Evolutionary conservation across 2,888 invertebrate species (phyloP), one percentile per base, ranked within the genome.

Genomic region (Mantis religiosa): DNA sequence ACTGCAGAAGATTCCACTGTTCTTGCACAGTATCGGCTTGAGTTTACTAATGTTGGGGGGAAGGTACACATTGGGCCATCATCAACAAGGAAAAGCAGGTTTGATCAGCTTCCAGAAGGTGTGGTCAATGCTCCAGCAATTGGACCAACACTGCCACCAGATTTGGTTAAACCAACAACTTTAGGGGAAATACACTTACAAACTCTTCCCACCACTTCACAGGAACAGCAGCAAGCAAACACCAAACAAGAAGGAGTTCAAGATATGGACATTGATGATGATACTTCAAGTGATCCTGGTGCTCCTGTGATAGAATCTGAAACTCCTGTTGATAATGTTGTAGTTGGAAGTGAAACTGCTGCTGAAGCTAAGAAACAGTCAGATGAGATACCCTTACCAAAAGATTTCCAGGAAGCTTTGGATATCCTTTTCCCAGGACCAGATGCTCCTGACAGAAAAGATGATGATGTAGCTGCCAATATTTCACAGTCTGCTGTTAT

Each of bases 351-450:
- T 34, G 93, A 93, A 15, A 92, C 82, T 41, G 25, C n/a, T n/a
- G 12, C 27, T 41, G 47, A 54, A 25, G 47, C 85, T 7, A 89
- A 90, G 54, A 91, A 91, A 30, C 88, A 89, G 9, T 7, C 41
- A 27, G 88, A 93, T 1, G 94, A 94, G 83, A 93, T 93, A 83
- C 94, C 94, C 34, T 92, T 96, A 1, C 95, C 95, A 3, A 95
- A 95, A 90, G 96, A 96, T 93, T 94, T 96, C 91, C 95, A 96
- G 90, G 95, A 96, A 88, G 96, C 96, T 0, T 93, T 96, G 7
- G 95, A 95, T 92, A 95, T 96, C 81, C 95, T 96, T 88, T 96
- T 96, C 92, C 96, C 96, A 1, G 94, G 94, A 54, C 94, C 94
- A 30, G 93, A 87, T 34, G 81, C 27, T 7, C n/a, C 34, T 25